These are phyloP conservation scores for Meandrusa payeni DNA, from an alignment of 2,888 invertebrate species.

Conservation along the genomic window DNA sequence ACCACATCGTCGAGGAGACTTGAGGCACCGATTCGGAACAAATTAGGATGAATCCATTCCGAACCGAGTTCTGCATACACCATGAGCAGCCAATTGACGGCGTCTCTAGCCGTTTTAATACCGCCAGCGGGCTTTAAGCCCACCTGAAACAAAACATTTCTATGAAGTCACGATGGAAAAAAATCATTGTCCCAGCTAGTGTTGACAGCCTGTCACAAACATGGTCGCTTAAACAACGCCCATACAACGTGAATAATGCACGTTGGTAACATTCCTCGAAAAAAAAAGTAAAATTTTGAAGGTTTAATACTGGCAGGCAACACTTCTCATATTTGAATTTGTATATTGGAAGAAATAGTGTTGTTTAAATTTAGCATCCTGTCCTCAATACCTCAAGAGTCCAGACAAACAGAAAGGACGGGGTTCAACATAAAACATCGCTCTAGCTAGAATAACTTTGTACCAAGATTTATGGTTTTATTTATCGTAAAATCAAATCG, in stretches of 20 bases:
- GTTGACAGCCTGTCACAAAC: conserved; percentile 42
- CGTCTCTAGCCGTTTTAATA: conserved; percentile 91
- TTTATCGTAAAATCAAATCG: conserved; percentile 26
- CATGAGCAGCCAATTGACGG: conserved; percentile 92
- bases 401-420: too few relatives aligned
- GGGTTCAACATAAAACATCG: conserved; percentile 46
- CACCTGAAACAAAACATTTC: neutral
- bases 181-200: conserved; percentile 20
- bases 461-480: conserved; percentile 43
- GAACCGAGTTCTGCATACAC: conserved; percentile 92
- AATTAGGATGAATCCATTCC: conserved; percentile 89
- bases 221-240: conserved; percentile 43
- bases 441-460: conserved; percentile 40
- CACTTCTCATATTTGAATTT: too few relatives aligned
- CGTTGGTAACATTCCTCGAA: conserved; percentile 67
- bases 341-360: too few relatives aligned
- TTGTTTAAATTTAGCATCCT: too few relatives aligned
- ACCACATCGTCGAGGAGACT: conserved; percentile 91
- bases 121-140: conserved; percentile 99
- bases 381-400: too few relatives aligned
- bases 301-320: too few relatives aligned
- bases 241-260: conserved; percentile 50
- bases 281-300: too few relatives aligned
- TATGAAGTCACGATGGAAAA: too few relatives aligned
- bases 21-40: conserved; percentile 97